These are phyloP conservation scores for Pholis gunnellus DNA, from an alignment of 2,113 vertebrate genomes.

Conservation along the genomic window DNA sequence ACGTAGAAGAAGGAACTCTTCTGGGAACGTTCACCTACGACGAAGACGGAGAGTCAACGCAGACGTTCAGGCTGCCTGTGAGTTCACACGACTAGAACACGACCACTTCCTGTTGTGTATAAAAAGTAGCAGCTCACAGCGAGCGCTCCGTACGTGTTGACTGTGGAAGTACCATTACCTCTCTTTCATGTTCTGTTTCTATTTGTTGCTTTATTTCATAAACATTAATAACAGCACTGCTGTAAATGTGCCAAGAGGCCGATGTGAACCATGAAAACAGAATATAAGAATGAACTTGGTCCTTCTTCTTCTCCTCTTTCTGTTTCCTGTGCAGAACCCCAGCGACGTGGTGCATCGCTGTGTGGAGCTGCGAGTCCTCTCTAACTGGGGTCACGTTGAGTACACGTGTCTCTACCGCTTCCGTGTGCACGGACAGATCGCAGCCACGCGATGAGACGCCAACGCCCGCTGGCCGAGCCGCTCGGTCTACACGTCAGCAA, in stretches of 20 bases:
- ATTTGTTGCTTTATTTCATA: no score
- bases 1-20: conserved; percentile 86
- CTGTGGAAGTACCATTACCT: not conserved
- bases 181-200: not conserved
- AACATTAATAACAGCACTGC: no score
- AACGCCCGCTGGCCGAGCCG: no score
- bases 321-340: conserved; percentile 33
- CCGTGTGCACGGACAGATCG: conserved; percentile 89
- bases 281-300: no score
- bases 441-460: conserved; percentile 34
- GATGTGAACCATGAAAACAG: no score
- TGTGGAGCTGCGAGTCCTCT: conserved; percentile 87
- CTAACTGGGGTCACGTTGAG: conserved; percentile 95
- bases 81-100: conserved; percentile 2
- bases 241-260: no score
- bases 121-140: not conserved
- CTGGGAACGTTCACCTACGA: conserved; percentile 90
- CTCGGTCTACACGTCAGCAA: not conserved
- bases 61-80: conserved; percentile 91
- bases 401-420: conserved; percentile 98
- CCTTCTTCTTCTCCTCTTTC: not conserved
- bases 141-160: not conserved
- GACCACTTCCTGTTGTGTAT: not conserved
- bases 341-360: conserved; percentile 43
- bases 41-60: conserved; percentile 88